Conservation (phyloP, 2,888 invertebrate species). For the Philonicus albiceps region DNA sequence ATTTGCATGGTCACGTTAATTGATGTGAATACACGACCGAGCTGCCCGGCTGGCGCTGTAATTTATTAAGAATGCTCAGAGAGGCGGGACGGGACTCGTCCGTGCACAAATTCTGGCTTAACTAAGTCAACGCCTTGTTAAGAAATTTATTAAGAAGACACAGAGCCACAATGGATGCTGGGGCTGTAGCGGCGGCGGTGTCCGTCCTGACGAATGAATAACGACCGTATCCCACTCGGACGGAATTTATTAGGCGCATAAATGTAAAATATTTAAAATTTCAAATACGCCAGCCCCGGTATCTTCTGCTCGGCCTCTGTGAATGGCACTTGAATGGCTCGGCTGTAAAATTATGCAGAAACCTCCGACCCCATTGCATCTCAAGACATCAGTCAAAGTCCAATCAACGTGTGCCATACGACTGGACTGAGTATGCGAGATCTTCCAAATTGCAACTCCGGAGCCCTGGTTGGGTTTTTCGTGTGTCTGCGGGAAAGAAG, state of each 20-base stretch:
- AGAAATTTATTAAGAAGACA: conserved; percentile 38
- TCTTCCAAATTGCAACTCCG: not conserved
- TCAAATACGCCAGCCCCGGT: not conserved
- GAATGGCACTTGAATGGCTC: not conserved
- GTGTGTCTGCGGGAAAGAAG: not conserved
- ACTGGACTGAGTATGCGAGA: not conserved
- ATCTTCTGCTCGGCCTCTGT: not conserved
- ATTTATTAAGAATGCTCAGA: conserved; percentile 10
- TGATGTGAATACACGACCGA: conserved; percentile 33
- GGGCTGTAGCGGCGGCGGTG: not conserved
- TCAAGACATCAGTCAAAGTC: conserved; percentile 11
- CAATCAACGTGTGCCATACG: not conserved
- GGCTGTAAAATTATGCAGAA: not conserved
- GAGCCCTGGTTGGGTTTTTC: not conserved
- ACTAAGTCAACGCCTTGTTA: conserved; percentile 39
- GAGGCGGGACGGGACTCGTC: not conserved
- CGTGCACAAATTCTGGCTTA: conserved; percentile 18
- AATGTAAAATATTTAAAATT: conserved; percentile 30
- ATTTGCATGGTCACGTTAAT: conserved; percentile 42
- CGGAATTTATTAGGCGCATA: conserved; percentile 37
- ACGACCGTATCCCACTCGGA: conserved; percentile 11
- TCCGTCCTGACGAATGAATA: conserved; percentile 6
- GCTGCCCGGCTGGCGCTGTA: not conserved
- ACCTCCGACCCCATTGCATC: conserved; percentile 1
- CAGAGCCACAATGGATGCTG: conserved; percentile 27